Percentiles rank a stretch among this genome's conserved stretches.
phyloP scores from a whole-genome alignment of 2,797 vertebrate species.

The Molothrus ater region DNA sequence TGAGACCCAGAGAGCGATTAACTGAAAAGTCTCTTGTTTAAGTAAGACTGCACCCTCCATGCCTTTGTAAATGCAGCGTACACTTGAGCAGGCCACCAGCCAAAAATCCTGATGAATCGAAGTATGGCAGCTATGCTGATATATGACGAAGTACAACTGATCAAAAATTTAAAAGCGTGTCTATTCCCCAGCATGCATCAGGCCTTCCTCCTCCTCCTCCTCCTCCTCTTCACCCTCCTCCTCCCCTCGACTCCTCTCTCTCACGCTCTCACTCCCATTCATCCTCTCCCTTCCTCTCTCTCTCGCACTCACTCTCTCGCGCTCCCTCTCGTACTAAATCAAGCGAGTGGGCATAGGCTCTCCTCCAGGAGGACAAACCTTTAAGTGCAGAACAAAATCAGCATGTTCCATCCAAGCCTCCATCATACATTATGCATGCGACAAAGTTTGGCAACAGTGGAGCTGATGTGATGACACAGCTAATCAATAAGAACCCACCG shows the following conservation, averaged over 20 bases:
- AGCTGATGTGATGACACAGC: constrained; percentile 84
- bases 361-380: constrained; percentile 79
- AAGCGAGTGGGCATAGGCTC: constrained; percentile 77
- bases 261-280: constrained; percentile 43
- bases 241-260: constrained; percentile 38
- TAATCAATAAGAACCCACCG: constrained; percentile 84
- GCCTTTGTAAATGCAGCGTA: constrained; percentile 80
- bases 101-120: constrained; percentile 78
- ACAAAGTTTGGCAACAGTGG: constrained; percentile 88
- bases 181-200: constrained; percentile 85
- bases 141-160: constrained; percentile 80
- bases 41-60: constrained; percentile 80
- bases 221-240: constrained; percentile 45
- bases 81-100: constrained; percentile 80
- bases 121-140: constrained; percentile 81
- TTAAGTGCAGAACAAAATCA: constrained; percentile 81
- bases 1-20: constrained; percentile 74
- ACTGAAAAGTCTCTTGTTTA: constrained; percentile 79
- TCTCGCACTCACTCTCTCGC: constrained; percentile 63
- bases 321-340: constrained; percentile 71
- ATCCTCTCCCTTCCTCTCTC: constrained; percentile 59
- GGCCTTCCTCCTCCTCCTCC: constrained; percentile 73
- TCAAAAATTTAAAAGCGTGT: constrained; percentile 82
- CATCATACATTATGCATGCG: constrained; percentile 85
- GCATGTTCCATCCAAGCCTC: constrained; percentile 83